Base-by-base conservation (phyloP, 1,140 invertebrate species). In the Microplitis demolitor region DNA sequence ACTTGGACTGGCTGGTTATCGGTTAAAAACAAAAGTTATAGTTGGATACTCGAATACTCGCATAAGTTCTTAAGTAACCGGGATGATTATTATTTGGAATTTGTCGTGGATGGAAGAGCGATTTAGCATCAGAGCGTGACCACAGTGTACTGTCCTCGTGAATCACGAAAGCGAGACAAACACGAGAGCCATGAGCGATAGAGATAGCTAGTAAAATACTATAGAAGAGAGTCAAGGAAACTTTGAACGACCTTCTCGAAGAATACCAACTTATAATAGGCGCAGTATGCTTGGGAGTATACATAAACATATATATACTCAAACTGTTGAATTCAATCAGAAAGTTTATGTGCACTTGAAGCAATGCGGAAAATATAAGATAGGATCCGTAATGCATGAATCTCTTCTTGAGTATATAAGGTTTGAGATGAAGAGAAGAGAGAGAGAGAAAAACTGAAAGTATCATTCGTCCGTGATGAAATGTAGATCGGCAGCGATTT, bases 401-500 rank as follows among this genome's bases (percentile, higher is more conserved):
- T 66, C 53, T 51, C 13, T 9, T 31, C 6, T 4, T 50, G 11
- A 37, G 2, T 13, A 13, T 61, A 5, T 50, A 31, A 64, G 6
- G 14, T 50, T 24, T 16, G 6, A 24, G 13, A 45, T 2, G 24
- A 64, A 14, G 6, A 37, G 45, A 16, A 14, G 6, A 37, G 45
- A 16, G n/a, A 8, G 34, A 64, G 11, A 45, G 3, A 11, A 62
- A 63, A 35, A 54, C 58, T 54, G 54, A 50, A 63, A 54, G 71
- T 71, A 75, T 75, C 71, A 73, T 72, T 63, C 54, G 67, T 75
- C 62, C 76, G 80, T 82, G 79, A 82, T 82, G 79, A 82, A 82
- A 82, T 82, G 82, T 81, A 85, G 85, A 87, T 86, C 80, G 83
- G 66, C 80, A 80, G 82, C 84, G 85, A 87, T 86, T 87, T 86